A percentile compares a stretch with the other conserved stretches of the same genome.
Conservation (phyloP, 2,113 vertebrate species). For the Callorhinus ursinus region DNA sequence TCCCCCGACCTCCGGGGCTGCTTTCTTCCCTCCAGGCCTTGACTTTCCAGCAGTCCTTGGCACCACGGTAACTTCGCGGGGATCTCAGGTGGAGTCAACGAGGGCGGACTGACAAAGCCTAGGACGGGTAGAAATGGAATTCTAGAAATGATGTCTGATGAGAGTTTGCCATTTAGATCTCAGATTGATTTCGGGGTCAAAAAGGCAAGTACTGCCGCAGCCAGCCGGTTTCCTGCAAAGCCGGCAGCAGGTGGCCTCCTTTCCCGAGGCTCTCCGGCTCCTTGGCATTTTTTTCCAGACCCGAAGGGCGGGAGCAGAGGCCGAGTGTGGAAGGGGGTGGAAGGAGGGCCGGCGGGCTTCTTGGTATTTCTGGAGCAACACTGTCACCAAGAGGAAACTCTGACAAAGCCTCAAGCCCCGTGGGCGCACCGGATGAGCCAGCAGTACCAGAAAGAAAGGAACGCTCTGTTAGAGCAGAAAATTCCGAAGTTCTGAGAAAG, state of each 20-base stretch:
- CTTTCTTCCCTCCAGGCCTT: background rate
- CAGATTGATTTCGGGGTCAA: background rate
- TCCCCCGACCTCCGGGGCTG: background rate
- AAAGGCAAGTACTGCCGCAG: background rate
- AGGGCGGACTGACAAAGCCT: background rate
- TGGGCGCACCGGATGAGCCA: background rate
- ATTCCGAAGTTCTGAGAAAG: background rate
- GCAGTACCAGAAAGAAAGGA: background rate
- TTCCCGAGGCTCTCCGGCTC: background rate
- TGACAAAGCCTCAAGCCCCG: background rate
- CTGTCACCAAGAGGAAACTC: conserved; percentile 55
- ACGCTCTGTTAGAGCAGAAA: background rate
- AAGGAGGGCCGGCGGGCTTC: background rate
- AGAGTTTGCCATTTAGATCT: background rate
- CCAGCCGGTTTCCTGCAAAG: background rate
- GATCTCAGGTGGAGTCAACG: background rate
- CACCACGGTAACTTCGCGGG: background rate
- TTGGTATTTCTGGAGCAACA: conserved; percentile 57
- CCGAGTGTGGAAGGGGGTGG: rapidly evolving
- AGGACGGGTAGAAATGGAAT: background rate
- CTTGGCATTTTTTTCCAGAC: background rate
- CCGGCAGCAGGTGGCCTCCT: background rate
- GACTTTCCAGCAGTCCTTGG: background rate
- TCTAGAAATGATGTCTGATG: background rate
- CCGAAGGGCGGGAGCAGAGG: background rate